Base-by-base conservation (phyloP, 2,113 vertebrate genomes). In the Podarcis cretensis region DNA sequence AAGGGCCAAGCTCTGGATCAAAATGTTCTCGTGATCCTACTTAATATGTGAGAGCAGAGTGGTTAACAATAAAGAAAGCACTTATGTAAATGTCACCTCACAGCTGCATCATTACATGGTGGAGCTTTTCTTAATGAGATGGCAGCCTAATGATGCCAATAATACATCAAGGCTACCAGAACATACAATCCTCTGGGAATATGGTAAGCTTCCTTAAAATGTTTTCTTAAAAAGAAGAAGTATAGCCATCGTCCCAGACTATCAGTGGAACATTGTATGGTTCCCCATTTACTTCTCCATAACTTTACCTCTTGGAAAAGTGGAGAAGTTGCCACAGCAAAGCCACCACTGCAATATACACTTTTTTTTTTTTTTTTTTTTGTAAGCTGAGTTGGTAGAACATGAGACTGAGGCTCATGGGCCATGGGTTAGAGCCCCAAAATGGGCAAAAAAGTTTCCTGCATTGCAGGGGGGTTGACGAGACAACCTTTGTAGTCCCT, bases 141-240 rank as follows among this genome's bases (percentile, higher is more conserved):
- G 87, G 12, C 81, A 88, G 3, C 5, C 23, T 89, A 40, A 84
- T 95, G 63, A 91, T 93, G 84, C 3, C 0, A 89, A 10, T 16
- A 71, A 92, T 89, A 82, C 90, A 88, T 79, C 86, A 63, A 90
- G 68, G 32, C 71, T 91, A 83, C n/a, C 86, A 68, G 37, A 82
- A 63, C 35, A 7, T 71, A 79, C 85, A 89, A 78, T 85, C 90
- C 73, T 68, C 40, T 12, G 25, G 90, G 78, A 73, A 75, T 2
- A 82, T 5, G 40, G 0, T 25, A 69, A 76, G 0, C 54, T 65
- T 54, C 79, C 48, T 48, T 2, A 30, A 54, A 57, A 63, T 54
- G 0, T 57, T 65, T 43, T 86, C 54, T 65, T 1, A 27, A 63
- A 65, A 82, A 18, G 2, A 30, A 37, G 1, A 78, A 65, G 81